Evolutionary conservation across 1,140 invertebrate species (phyloP).

Genomic region (Drosophila ambigua): DNA sequence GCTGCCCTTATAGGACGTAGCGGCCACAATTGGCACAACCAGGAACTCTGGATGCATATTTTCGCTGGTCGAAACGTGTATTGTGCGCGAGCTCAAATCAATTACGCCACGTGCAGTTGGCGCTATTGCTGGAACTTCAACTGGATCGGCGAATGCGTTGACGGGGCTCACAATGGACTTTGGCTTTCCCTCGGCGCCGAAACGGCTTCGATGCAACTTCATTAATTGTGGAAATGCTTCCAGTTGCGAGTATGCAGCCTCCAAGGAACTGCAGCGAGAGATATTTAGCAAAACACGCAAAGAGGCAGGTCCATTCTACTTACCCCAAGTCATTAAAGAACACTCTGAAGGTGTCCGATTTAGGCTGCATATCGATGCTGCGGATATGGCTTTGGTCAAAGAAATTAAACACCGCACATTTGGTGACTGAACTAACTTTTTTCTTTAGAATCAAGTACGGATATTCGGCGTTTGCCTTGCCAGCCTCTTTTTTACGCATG

Average conservation of each 20-base stretch:
- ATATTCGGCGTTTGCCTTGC: conserved; percentile 18
- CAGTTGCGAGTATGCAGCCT: too few species aligned
- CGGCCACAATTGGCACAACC: conserved; percentile 34
- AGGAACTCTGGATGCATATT: conserved; percentile 40
- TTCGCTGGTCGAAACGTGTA: not conserved
- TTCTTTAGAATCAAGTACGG: conserved; percentile 48
- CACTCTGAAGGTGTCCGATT: conserved; percentile 26
- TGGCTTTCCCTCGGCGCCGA: too few species aligned
- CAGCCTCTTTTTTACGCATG: not conserved
- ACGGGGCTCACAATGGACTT: too few species aligned
- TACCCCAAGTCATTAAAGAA: conserved; percentile 59
- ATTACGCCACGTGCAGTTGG: too few species aligned
- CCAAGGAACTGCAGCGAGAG: too few species aligned
- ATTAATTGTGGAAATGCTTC: too few species aligned
- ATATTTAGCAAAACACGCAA: too few species aligned
- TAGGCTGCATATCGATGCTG: conserved; percentile 29
- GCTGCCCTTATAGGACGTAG: conserved; percentile 5
- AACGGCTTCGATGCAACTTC: too few species aligned
- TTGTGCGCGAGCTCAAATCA: too few species aligned
- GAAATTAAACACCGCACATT: conserved; percentile 29
- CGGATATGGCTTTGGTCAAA: conserved; percentile 36
- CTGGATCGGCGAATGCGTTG: too few species aligned
- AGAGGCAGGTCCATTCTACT: not conserved
- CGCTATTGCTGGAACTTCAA: too few species aligned
- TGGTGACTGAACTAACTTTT: conserved; percentile 27